Evolutionary conservation across 1,140 invertebrate species (phyloP), one percentile per base, ranked within the genome.

Genomic region (Bombus affinis): DNA sequence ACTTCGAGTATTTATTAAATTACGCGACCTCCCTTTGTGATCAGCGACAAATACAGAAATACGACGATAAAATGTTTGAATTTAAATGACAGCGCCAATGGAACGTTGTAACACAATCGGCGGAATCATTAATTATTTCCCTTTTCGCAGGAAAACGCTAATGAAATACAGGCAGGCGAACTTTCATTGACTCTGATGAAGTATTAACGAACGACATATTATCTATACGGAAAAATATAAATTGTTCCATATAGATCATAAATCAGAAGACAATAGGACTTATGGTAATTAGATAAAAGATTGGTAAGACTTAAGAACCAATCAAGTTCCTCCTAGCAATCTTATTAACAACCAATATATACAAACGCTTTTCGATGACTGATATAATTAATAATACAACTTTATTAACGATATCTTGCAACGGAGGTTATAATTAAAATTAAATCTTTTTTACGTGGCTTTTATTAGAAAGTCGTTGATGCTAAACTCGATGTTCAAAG

Each of bases 1-100:
- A 10, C 42, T 22, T 5, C 25, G 42, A 75, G 37, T 18, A 47
- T 75, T 65, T 83, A 83, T 83, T 39, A 83, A 76, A 76, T 83
- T 76, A 57, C 15, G 2, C 35, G 42, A n/a, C 28, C 6, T 32
- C n/a, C 5, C 81, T 83, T 83, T 76, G 81, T 53, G 72, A 83
- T 18, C 18, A 1, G 2, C 42, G 28, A 13, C 62, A 68, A 83
- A 76, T 62, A 53, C 5, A 28, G 35, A 28, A 25, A 32, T 18
- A 28, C 28, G 44, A 10, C 18, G 81, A 28, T 83, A 32, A 53
- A 47, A 47, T 42, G 71, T 28, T 35, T 37, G 44, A 37, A 28
- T 59, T 57, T 77, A 62, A 59, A 57, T 42, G 75, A 65, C 39
- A 78, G 25, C 8, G 75, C 2, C 3, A 9, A 32, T 32, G 35